Evolutionary conservation across 2,797 vertebrate species (phyloP).

Genomic region (Acomys russatus): DNA sequence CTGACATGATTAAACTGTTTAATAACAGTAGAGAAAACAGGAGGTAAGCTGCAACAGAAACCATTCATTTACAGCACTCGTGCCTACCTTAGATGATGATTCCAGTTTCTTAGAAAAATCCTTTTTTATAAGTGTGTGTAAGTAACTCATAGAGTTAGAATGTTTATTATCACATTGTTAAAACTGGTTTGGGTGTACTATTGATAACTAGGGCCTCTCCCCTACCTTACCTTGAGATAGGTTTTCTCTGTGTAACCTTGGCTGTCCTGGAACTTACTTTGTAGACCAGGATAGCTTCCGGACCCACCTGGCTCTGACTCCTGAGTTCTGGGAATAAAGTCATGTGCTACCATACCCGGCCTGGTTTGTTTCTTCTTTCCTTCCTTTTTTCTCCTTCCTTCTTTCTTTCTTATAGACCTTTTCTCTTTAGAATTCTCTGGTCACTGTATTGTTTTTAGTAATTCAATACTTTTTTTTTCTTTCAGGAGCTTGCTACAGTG

Average conservation of each 20-base stretch:
- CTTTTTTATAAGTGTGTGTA: conserved; percentile 8
- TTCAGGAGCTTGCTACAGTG: conserved; percentile 98
- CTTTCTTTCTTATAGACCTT: neutral
- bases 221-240: too few relatives aligned
- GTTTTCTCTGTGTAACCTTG: too few relatives aligned
- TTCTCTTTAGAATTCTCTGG: conserved; percentile 42
- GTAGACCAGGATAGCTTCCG: neutral
- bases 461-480: conserved; percentile 56
- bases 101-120: conserved; percentile 32
- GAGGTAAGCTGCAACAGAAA: conserved; percentile 90
- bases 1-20: conserved; percentile 99
- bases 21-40: conserved; percentile 99
- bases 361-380: neutral
- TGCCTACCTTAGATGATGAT: conserved; percentile 50
- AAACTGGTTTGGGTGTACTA: conserved; percentile 40
- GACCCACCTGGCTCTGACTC: neutral
- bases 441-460: conserved; percentile 37
- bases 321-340: neutral
- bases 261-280: neutral
- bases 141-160: conserved; percentile 5
- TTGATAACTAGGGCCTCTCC: neutral
- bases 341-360: fast-evolving
- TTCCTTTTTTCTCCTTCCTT: too few relatives aligned
- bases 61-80: neutral
- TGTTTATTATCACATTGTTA: conserved; percentile 26